Percentiles rank a stretch among this genome's conserved stretches.
Evolutionary conservation across 2,888 invertebrate genomes (phyloP).

Genomic region (Gortyna flavago): DNA sequence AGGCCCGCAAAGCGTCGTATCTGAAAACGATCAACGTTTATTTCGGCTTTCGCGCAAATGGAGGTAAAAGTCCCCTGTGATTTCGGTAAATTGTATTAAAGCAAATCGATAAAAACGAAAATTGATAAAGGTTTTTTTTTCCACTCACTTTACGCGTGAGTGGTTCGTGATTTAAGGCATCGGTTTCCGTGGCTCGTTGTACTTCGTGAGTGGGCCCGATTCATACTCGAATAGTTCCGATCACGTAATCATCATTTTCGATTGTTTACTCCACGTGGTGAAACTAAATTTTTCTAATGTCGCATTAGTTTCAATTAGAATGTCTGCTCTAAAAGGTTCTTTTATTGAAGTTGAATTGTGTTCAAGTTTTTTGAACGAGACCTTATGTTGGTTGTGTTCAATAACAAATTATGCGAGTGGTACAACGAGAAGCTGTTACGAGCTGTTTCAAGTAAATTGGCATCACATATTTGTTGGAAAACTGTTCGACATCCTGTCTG

Average conservation of each 20-base stretch:
- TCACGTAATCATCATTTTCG: conserved; percentile 69
- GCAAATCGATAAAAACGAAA: conserved; percentile 82
- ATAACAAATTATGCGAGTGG: conserved; percentile 62
- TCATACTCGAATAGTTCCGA: conserved; percentile 64
- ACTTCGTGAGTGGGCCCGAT: conserved; percentile 68
- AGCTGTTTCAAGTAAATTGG: conserved; percentile 62
- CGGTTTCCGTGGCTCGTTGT: conserved; percentile 69
- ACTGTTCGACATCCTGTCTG: conserved; percentile 71
- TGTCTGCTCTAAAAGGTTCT: conserved; percentile 57
- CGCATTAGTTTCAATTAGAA: conserved; percentile 53
- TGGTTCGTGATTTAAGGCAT: conserved; percentile 83
- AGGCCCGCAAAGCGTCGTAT: conserved; percentile 64
- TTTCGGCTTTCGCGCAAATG: conserved; percentile 78
- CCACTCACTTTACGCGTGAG: conserved; percentile 85
- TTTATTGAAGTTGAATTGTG: conserved; percentile 50
- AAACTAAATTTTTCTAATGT: conserved; percentile 61
- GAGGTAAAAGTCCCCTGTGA: conserved; percentile 80
- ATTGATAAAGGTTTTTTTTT: conserved; percentile 76
- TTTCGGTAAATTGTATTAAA: conserved; percentile 82
- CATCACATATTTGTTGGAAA: conserved; percentile 67
- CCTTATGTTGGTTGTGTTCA: conserved; percentile 52
- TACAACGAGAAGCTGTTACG: conserved; percentile 50
- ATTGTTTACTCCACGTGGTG: conserved; percentile 70
- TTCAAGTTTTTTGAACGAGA: conserved; percentile 45
- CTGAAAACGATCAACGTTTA: conserved; percentile 66